Conservation (phyloP, 1,140 invertebrate species). For the Drosophila malerkotliana region DNA sequence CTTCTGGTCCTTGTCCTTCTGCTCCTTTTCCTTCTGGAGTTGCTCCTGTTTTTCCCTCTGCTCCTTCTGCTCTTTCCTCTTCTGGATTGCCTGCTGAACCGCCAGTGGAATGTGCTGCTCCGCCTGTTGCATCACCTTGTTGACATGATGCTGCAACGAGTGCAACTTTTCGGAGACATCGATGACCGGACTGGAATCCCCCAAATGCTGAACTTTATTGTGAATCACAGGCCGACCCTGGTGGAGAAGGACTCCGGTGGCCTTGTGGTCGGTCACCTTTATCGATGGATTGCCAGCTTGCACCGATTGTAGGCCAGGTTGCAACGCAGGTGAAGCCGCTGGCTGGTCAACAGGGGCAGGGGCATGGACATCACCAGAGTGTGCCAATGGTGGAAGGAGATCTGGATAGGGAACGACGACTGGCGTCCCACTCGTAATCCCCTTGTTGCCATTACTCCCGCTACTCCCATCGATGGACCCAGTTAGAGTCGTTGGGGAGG, state of each 20-base stretch:
- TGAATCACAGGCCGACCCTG: constrained; percentile 41
- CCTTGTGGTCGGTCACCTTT: constrained; percentile 64
- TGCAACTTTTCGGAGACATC: constrained; percentile 61
- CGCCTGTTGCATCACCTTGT: constrained; percentile 68
- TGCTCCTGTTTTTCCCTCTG: constrained; percentile 37
- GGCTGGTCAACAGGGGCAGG: constrained; percentile 39
- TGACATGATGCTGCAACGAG: constrained; percentile 63
- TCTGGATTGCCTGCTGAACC: constrained; percentile 60
- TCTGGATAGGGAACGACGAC: constrained; percentile 58
- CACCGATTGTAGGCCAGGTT: constrained; percentile 50
- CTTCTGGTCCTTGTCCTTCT: constrained; percentile 1
- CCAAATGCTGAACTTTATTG: constrained; percentile 58
- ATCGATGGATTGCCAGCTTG: constrained; percentile 52
- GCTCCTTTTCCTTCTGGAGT: constrained; percentile 9
- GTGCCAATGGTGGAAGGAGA: constrained; percentile 64
- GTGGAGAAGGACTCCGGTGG: constrained; percentile 55
- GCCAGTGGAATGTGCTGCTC: constrained; percentile 63
- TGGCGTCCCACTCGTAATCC: constrained; percentile 15
- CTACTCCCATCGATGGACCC: constrained; percentile 49
- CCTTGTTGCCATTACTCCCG: constrained; percentile 3
- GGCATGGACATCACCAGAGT: constrained; percentile 43
- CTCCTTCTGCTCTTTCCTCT: constrained; percentile 38
- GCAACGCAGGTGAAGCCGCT: constrained; percentile 51
- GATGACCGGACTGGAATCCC: constrained; percentile 40
- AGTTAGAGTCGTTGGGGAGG: constrained; percentile 38